Evolutionary conservation across 2,888 invertebrate species (phyloP).

Genomic region (Nymphalis polychloros): DNA sequence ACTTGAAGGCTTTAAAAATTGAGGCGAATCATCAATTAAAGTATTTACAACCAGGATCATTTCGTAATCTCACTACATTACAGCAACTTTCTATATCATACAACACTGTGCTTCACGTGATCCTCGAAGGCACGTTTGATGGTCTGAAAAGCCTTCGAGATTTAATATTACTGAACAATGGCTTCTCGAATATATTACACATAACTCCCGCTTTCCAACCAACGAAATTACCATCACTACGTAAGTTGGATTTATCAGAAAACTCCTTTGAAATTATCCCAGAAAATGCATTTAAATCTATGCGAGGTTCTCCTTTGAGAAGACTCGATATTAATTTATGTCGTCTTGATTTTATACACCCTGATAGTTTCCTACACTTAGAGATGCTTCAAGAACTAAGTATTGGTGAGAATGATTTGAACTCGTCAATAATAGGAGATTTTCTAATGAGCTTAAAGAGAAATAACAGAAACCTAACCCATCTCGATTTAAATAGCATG

Average conservation of each 20-base stretch:
- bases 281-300: conserved; percentile 67
- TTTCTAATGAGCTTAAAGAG: conserved; percentile 63
- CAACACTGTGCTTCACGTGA: conserved; percentile 69
- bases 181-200: conserved; percentile 69
- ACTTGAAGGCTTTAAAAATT: conserved; percentile 71
- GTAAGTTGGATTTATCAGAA: conserved; percentile 76
- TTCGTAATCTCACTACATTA: conserved; percentile 71
- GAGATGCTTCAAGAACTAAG: conserved; percentile 68
- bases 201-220: conserved; percentile 70
- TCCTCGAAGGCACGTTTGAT: conserved; percentile 72
- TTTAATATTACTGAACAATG: conserved; percentile 80
- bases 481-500: conserved; percentile 76
- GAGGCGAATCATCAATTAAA: conserved; percentile 80
- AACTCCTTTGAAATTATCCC: conserved; percentile 74
- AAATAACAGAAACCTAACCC: conserved; percentile 64
- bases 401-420: conserved; percentile 80
- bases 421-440: conserved; percentile 63
- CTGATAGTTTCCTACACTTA: conserved; percentile 73
- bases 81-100: conserved; percentile 80
- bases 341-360: conserved; percentile 77
- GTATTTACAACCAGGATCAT: conserved; percentile 72
- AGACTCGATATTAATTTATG: conserved; percentile 78
- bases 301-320: conserved; percentile 68
- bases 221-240: conserved; percentile 68
- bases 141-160: conserved; percentile 76